Base-by-base conservation (phyloP, 2,888 invertebrate genomes). In the Strigamia transsilvanica region DNA sequence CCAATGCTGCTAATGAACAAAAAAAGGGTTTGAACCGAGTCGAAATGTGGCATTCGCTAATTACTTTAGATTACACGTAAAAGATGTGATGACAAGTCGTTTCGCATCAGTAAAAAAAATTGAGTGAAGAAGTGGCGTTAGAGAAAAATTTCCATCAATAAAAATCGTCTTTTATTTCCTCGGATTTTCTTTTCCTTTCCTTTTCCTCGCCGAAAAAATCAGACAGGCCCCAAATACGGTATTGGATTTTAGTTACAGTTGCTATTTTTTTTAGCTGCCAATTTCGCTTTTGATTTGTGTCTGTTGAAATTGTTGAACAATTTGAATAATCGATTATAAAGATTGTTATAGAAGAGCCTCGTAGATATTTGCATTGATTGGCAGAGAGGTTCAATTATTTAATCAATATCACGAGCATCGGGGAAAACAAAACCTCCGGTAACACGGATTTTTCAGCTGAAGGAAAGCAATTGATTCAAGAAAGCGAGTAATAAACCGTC, bases 11-110 rank as follows among this genome's bases (percentile, higher is more conserved):
- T 73, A 73, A 73, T 32, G 73, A 73, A 73, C 23, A 32, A 73
- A 73, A 27, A 73, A 73, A 73, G 32, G 5, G 2, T 66, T 73
- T 13, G 27, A 73, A 7, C 7, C 32, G 2, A 32, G 13, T 73
- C 27, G n/a, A 73, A 73, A 27, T 18, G 21, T 73, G 73, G 15
- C 73, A 27, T 73, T 32, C 73, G 73, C n/a, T 73, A 73, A 73
- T 73, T 73, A 73, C 32, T 23, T 73, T 15, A 56, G 56, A n/a
- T 56, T 18, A 10, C 38, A 38, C 38, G 38, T 38, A 38, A 56
- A 56, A 18, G 56, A 56, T 56, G 56, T 32, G 73, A 73, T 32
- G 73, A 73, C 73, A 73, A 73, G 56, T 56, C 56, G 56, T 56
- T 56, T 56, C 56, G 21, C n/a, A n/a, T 18, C n/a, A 4, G 15